Base-by-base conservation (phyloP, 2,113 vertebrate genomes). In the Atlantisia rogersi region DNA sequence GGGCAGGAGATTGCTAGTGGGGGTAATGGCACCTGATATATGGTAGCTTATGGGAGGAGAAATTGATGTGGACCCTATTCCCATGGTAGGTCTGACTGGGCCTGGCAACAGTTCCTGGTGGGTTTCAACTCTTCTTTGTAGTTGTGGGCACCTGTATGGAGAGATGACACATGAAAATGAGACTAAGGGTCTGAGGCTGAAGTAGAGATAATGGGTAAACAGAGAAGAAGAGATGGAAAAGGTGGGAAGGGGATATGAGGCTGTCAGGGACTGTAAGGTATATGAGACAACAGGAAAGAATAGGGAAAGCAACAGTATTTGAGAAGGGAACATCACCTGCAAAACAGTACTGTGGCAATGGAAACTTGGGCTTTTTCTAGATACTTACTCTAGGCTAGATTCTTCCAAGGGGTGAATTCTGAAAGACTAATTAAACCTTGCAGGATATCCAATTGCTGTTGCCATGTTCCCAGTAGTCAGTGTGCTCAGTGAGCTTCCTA, bases 1-100 rank as follows among this genome's bases (percentile, higher is more conserved):
- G 40, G 58, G 15, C 15, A 52, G 32, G 15, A 82, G 24, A 20
- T 58, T 37, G 29, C 29, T 82, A 58, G 35, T n/a, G 18, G 46
- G 71, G 35, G 21, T 58, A 71, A 19, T 0, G 4, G 26, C 1
- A 2, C 9, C 7, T 15, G 48, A 8, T 11, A 32, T 22, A 21
- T 32, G 28, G 22, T 60, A 71, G 28, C 31, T 89, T 55, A 20
- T 18, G 64, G 15, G 21, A 29, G 24, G 15, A 52, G 55, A 59
- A n/a, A 26, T 9, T 60, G 5, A 28, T 62, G 40, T 65, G 46
- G 21, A 46, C 53, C 20, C 15, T 78, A 0, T 42, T 52, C 28
- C 39, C 39, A 31, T 0, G 1, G 22, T 53, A 25, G n/a, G 13
- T 37, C 28, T 40, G 50, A 40, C 11, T 25, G 39, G 39, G 35